Evolutionary conservation across 1,140 invertebrate genomes (phyloP).

Genomic region (Maconellicoccus hirsutus): DNA sequence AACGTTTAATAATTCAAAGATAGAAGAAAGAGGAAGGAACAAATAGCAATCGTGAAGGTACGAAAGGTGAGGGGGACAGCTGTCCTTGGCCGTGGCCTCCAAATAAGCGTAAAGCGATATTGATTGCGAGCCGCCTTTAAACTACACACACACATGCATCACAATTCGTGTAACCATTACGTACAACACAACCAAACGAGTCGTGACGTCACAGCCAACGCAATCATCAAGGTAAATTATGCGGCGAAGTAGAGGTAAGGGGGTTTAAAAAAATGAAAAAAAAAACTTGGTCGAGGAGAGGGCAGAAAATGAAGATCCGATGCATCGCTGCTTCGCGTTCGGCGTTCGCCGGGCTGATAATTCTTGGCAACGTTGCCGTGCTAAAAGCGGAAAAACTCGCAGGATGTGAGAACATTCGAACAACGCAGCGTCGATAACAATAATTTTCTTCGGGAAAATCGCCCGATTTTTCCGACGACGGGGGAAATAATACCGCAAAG

Average conservation of each 20-base stretch:
- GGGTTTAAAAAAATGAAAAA: too few relatives aligned
- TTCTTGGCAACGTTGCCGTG: background rate
- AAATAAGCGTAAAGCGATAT: conserved; percentile 21
- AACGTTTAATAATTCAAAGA: conserved; percentile 16
- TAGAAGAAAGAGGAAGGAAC: conserved; percentile 10
- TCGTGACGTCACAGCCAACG: background rate
- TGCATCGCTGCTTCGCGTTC: background rate
- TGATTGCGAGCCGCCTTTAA: conserved; percentile 10
- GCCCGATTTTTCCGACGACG: background rate
- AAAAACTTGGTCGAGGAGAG: too few relatives aligned
- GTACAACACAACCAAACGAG: background rate
- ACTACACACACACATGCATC: background rate
- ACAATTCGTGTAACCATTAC: background rate
- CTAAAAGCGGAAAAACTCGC: background rate
- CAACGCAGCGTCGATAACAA: too few relatives aligned
- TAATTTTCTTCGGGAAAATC: too few relatives aligned
- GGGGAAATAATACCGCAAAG: background rate
- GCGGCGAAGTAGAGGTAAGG: background rate
- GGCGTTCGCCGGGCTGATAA: background rate
- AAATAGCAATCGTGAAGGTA: background rate
- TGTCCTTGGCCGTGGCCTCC: conserved; percentile 17
- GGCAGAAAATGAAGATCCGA: background rate
- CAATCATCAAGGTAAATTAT: background rate
- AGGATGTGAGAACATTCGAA: background rate
- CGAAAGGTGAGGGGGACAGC: background rate